Evolutionary conservation across 2,888 invertebrate genomes (phyloP).

Genomic region (Caenorhabditis plicata): DNA sequence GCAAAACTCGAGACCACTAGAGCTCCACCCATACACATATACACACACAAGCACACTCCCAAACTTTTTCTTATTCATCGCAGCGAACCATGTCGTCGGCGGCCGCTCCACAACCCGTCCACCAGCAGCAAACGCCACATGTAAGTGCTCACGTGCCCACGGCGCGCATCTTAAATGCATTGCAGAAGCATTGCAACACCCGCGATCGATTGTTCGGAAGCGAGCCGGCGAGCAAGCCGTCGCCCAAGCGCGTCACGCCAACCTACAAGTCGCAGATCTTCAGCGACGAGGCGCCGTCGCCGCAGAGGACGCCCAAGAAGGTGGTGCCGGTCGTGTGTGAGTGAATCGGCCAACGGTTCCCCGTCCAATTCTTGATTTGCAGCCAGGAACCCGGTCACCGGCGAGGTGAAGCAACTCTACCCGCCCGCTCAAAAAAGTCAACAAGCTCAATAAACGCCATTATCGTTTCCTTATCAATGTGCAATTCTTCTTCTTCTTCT

Average conservation of each 20-base stretch:
- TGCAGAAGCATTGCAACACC: slow-evolving; percentile 55
- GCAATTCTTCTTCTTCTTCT: no score
- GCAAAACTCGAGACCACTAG: neutral
- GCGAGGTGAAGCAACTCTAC: slow-evolving; percentile 52
- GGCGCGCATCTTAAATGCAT: no score
- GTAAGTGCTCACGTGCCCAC: neutral
- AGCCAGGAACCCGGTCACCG: slow-evolving; percentile 64
- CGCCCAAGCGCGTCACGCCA: slow-evolving; percentile 53
- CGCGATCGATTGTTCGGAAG: slow-evolving; percentile 59
- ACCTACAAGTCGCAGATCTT: slow-evolving; percentile 62
- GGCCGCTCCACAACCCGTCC: neutral
- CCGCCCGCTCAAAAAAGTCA: neutral
- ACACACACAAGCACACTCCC: no score
- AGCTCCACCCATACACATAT: no score
- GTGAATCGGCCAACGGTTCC: slow-evolving; percentile 5
- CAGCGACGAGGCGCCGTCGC: slow-evolving; percentile 48
- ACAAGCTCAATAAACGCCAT: neutral
- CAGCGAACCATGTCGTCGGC: no score
- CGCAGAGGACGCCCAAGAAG: slow-evolving; percentile 60
- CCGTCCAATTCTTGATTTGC: slow-evolving; percentile 20
- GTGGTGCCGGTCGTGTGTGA: slow-evolving; percentile 56
- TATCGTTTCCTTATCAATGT: no score
- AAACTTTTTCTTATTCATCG: no score
- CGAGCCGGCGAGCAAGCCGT: slow-evolving; percentile 37
- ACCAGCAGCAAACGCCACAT: neutral